These are phyloP conservation scores for Phalanger gymnotis DNA, from an alignment of 2,797 vertebrate species.

Conservation along the genomic window DNA sequence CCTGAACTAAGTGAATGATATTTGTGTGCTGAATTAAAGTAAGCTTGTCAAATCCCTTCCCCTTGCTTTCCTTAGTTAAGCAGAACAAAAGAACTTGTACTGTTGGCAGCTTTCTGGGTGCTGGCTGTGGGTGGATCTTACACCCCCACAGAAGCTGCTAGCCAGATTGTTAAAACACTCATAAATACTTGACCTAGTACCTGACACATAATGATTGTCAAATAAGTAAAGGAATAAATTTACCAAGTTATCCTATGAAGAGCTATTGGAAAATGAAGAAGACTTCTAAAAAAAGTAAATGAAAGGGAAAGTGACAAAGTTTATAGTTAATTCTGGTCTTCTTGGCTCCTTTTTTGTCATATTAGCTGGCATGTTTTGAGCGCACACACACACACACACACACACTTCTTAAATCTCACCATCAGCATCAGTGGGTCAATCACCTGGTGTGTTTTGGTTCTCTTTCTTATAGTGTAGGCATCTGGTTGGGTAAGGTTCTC, in stretches of 20 bases:
- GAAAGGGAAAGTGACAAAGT: not conserved
- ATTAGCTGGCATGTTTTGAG: not conserved
- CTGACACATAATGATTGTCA: not conserved
- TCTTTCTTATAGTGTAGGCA: not conserved
- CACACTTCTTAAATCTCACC: not conserved
- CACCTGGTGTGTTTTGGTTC: not conserved
- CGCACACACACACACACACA: too few relatives aligned
- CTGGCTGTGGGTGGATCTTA: too few relatives aligned
- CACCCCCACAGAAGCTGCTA: too few relatives aligned
- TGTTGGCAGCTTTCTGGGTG: too few relatives aligned
- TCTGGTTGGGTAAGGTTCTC: not conserved
- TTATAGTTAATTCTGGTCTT: not conserved
- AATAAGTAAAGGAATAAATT: not conserved
- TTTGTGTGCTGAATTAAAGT: too few relatives aligned
- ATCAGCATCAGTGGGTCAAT: not conserved
- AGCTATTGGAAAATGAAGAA: not conserved
- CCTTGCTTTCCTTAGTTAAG: too few relatives aligned
- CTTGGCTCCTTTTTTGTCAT: not conserved
- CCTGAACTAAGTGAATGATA: too few relatives aligned
- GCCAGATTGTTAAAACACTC: too few relatives aligned
- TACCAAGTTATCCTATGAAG: not conserved
- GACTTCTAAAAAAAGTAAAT: not conserved
- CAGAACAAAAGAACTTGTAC: too few relatives aligned
- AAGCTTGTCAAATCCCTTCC: too few relatives aligned
- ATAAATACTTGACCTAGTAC: not conserved